Evolutionary conservation across 2,888 invertebrate genomes (phyloP).

Genomic region (Drosophila putrida): DNA sequence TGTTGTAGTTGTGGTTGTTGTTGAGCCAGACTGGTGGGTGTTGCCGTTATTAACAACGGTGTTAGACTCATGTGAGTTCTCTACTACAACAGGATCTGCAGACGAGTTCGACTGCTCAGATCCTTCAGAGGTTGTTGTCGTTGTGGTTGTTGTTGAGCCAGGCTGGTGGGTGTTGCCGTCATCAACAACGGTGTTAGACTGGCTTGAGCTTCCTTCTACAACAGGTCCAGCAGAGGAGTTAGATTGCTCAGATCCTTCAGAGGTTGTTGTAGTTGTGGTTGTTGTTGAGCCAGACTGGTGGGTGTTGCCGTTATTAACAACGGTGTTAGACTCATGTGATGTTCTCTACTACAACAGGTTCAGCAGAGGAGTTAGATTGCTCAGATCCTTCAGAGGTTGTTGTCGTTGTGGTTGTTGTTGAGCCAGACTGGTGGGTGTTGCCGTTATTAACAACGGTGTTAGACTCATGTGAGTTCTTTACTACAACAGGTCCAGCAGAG

Average conservation of each 20-base stretch:
- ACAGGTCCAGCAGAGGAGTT: not conserved
- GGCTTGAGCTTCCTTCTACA: not conserved
- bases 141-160: slow-evolving; percentile 22
- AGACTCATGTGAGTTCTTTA: not conserved
- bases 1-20: slow-evolving; percentile 17
- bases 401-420: slow-evolving; percentile 9
- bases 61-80: not conserved
- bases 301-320: not conserved
- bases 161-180: slow-evolving; percentile 10
- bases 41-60: slow-evolving; percentile 3
- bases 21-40: slow-evolving; percentile 13
- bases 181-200: not conserved
- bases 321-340: not conserved
- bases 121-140: not conserved
- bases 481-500: not conserved
- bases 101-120: not conserved
- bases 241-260: not conserved
- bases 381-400: slow-evolving; percentile 8
- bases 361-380: not conserved
- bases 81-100: not conserved
- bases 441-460: not conserved
- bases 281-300: slow-evolving; percentile 5
- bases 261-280: slow-evolving; percentile 6
- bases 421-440: slow-evolving; percentile 10
- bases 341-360: not conserved